These are phyloP conservation scores for Diarsia rubi DNA, from an alignment of 2,888 invertebrate genomes.

Conservation along the genomic window DNA sequence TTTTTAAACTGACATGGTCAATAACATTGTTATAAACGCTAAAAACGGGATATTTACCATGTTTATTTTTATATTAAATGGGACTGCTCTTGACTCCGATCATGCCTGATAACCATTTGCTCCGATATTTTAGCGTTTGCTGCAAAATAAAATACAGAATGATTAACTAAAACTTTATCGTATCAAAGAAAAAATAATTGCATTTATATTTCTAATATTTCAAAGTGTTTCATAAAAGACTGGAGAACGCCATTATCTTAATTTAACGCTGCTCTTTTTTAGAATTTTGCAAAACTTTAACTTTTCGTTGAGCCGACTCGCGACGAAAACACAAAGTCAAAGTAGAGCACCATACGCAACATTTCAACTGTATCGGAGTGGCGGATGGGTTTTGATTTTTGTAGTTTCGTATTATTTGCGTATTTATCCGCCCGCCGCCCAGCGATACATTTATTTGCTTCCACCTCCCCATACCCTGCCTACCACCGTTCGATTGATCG, in stretches of 20 bases:
- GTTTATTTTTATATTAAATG: too few species aligned
- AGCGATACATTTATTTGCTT: conserved; percentile 90
- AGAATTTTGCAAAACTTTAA: neutral
- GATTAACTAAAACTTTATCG: neutral
- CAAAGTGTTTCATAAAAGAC: neutral
- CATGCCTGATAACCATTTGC: too few species aligned
- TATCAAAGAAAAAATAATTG: neutral
- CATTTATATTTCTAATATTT: neutral
- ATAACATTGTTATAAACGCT: too few species aligned
- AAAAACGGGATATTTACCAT: too few species aligned
- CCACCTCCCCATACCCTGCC: conserved; percentile 72
- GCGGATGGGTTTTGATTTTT: conserved; percentile 91
- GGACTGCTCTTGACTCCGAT: too few species aligned
- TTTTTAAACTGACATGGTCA: neutral
- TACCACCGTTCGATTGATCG: conserved; percentile 88
- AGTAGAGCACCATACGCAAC: conserved; percentile 77
- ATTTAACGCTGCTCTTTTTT: neutral
- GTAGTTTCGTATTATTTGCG: conserved; percentile 91
- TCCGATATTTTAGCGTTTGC: too few species aligned
- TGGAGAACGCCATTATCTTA: neutral
- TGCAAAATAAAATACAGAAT: too few species aligned
- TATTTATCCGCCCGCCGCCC: conserved; percentile 90
- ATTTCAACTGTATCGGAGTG: conserved; percentile 82
- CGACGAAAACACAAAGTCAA: conserved; percentile 4
- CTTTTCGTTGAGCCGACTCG: fast-evolving